Evolutionary conservation across 2,113 vertebrate species (phyloP).

Genomic region (Dissostichus mawsoni): DNA sequence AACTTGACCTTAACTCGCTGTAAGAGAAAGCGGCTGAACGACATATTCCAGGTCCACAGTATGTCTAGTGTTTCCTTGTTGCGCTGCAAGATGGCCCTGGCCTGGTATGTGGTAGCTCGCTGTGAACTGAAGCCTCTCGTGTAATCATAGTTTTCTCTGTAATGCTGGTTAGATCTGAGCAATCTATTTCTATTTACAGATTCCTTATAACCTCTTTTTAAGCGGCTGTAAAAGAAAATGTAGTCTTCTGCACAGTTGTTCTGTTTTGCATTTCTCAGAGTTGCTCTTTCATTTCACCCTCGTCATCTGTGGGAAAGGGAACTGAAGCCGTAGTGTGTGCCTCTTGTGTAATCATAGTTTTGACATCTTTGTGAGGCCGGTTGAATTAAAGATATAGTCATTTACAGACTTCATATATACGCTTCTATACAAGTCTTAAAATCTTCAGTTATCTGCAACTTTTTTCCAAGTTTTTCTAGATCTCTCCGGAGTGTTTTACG

Average conservation of each 20-base stretch:
- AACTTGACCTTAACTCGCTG: constrained; percentile 12
- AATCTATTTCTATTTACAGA: too few species aligned
- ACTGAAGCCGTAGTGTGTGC: too few species aligned
- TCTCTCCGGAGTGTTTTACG: neutral
- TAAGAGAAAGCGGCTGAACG: constrained; percentile 9
- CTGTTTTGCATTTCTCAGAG: too few species aligned
- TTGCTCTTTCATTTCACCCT: too few species aligned
- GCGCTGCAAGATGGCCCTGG: constrained; percentile 42
- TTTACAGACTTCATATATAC: neutral
- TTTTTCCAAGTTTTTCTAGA: neutral
- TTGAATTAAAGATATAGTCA: neutral
- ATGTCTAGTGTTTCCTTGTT: constrained; percentile 51
- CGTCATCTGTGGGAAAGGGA: too few species aligned
- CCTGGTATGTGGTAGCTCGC: constrained; percentile 57
- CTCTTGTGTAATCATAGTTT: neutral
- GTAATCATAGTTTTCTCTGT: neutral
- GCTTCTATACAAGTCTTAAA: neutral
- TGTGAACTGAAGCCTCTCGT: constrained; percentile 47
- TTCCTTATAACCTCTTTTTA: too few species aligned
- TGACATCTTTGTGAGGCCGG: neutral
- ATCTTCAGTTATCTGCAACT: neutral
- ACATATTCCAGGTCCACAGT: constrained; percentile 23
- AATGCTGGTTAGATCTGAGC: too few species aligned
- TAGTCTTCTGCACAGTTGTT: too few species aligned
- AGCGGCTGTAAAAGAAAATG: too few species aligned